Evolutionary conservation across 2,113 vertebrate genomes (phyloP), one percentile per base, ranked within the genome.

Genomic region (Chloropsis cyanopogon): DNA sequence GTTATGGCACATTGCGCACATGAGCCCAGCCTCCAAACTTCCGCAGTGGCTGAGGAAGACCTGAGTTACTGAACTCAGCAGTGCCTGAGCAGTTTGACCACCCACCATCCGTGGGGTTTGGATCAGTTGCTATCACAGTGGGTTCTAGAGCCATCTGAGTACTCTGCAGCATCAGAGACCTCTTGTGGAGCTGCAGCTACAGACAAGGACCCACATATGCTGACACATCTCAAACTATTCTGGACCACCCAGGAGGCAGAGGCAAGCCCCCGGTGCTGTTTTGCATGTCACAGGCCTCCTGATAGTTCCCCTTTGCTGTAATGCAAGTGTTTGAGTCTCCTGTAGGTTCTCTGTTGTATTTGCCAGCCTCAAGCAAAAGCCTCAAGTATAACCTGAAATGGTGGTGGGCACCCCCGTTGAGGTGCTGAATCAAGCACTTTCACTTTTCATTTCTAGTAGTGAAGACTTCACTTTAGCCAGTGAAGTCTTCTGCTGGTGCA

Each of bases 191-290:
- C 44, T 90, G 33, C 68, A 60, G 49, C 39, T 69, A 50, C 46
- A 80, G 26, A 66, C 49, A n/a, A 68, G 53, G n/a, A 76, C 39
- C 12, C 14, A 19, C 20, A 8, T 7, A 53, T 0, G 2, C n/a
- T 41, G 52, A 10, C 54, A 37, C 33, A 69, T 50, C 69, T 92
- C 46, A 65, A 65, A 41, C 7, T 24, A 4, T n/a, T 31, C 24
- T 44, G 69, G 59, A 59, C 19, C 20, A 56, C 26, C 33, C 6
- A 10, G 28, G 42, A 86, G 71, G 41, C 25, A 75, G n/a, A 75
- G 15, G 4, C 1, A 2, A 72, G 41, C 4, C 14, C 6, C 3
- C 1, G 0, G 29, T 15, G 37, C 15, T 37, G 39, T 56, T 93
- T 52, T 69, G 73, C 19, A 33, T 61, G 29, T 54, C 41, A 29